Conservation (phyloP, 1,140 invertebrate species). For the Venturia canescens region DNA sequence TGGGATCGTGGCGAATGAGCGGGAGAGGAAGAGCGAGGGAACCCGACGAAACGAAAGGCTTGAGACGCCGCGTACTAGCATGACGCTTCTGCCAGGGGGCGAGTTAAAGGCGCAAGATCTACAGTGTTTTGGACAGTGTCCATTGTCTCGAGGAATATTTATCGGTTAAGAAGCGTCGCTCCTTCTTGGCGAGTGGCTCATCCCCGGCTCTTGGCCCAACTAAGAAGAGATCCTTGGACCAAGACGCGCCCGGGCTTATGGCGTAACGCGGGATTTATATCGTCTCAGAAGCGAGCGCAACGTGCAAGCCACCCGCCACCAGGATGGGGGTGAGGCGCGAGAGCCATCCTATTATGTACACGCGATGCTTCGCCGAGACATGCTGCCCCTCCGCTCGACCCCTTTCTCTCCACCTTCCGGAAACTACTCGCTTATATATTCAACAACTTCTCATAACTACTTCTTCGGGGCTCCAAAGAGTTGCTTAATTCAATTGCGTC, state of each 20-base stretch:
- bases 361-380: constrained; percentile 12
- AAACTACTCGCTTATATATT: neutral
- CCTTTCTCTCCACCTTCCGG: neutral
- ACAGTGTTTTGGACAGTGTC: constrained; percentile 77
- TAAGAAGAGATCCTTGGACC: constrained; percentile 23
- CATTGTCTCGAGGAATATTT: constrained; percentile 76
- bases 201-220: constrained; percentile 1
- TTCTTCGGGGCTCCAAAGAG: neutral
- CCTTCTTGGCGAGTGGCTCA: constrained; percentile 14
- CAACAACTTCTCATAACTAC: neutral
- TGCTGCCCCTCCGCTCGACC: neutral
- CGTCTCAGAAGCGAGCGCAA: constrained; percentile 44
- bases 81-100: constrained; percentile 12
- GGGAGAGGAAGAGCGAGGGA: constrained; percentile 32
- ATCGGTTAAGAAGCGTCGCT: constrained; percentile 67
- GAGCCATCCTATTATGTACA: constrained; percentile 22
- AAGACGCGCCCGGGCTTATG: constrained; percentile 31
- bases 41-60: constrained; percentile 35
- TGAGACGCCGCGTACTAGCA: constrained; percentile 52
- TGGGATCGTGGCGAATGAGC: neutral
- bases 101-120: constrained; percentile 74
- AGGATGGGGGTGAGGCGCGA: neutral
- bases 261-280: constrained; percentile 43
- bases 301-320: constrained; percentile 47
- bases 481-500: neutral